phyloP scores from a whole-genome alignment of 2,888 invertebrate species.

The Spodoptera exigua region DNA sequence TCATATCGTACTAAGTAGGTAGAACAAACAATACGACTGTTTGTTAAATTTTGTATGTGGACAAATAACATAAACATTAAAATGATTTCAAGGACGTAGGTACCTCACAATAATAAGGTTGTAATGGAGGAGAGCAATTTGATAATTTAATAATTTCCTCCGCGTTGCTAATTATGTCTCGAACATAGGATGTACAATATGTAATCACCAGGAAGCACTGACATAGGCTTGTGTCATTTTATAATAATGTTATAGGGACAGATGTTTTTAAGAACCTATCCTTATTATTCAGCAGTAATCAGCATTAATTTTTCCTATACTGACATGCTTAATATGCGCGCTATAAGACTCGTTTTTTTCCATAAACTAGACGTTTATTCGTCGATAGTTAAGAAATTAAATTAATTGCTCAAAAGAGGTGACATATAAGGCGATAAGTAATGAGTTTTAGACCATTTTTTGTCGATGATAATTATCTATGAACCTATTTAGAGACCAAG shows the following conservation, averaged over 20 bases:
- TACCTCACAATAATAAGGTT: slow-evolving; percentile 42
- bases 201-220: slow-evolving; percentile 33
- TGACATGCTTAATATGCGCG: slow-evolving; percentile 37
- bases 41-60: slow-evolving; percentile 15
- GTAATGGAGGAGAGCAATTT: slow-evolving; percentile 33
- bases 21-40: too few relatives aligned
- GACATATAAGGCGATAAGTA: slow-evolving; percentile 63
- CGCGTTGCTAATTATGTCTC: slow-evolving; percentile 17
- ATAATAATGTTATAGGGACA: slow-evolving; percentile 33
- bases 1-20: too few relatives aligned
- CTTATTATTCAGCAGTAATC: slow-evolving; percentile 25
- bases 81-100: slow-evolving; percentile 20
- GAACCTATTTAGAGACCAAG: slow-evolving; percentile 19
- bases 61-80: slow-evolving; percentile 19
- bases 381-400: slow-evolving; percentile 68
- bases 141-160: slow-evolving; percentile 50
- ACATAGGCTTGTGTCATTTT: slow-evolving; percentile 13
- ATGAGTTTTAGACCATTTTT: slow-evolving; percentile 42
- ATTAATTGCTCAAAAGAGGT: slow-evolving; percentile 58
- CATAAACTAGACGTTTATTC: slow-evolving; percentile 30
- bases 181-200: slow-evolving; percentile 20
- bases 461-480: slow-evolving; percentile 22
- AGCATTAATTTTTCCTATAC: slow-evolving; percentile 23
- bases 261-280: slow-evolving; percentile 28
- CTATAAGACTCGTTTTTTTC: slow-evolving; percentile 25